A percentile compares a stretch with the other conserved stretches of the same genome.
Conservation (phyloP, 2,888 invertebrate species). For the Globia sparganii region DNA sequence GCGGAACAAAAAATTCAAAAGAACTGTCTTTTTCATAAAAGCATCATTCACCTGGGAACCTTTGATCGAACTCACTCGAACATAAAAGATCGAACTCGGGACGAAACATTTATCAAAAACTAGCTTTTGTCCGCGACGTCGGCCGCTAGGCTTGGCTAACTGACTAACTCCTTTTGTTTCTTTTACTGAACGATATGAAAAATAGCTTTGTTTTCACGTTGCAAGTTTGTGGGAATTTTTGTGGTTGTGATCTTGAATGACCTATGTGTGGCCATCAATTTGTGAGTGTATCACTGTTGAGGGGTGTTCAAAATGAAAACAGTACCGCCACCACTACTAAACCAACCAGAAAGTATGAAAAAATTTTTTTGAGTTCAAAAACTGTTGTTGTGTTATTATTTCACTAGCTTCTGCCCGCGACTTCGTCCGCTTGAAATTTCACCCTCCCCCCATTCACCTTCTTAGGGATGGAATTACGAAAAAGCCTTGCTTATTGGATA, state of each 20-base stretch:
- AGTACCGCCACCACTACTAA: too few species aligned
- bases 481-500: too few species aligned
- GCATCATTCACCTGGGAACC: slow-evolving; percentile 63
- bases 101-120: slow-evolving; percentile 61
- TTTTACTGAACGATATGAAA: slow-evolving; percentile 35
- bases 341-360: background rate
- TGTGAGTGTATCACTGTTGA: background rate
- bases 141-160: slow-evolving; percentile 35
- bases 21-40: slow-evolving; percentile 72
- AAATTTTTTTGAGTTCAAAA: background rate
- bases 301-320: background rate
- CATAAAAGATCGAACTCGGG: slow-evolving; percentile 73
- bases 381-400: background rate
- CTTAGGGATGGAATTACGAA: too few species aligned
- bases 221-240: background rate
- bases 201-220: slow-evolving; percentile 40
- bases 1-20: slow-evolving; percentile 73
- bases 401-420: too few species aligned
- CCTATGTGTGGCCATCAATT: background rate
- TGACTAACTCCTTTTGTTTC: slow-evolving; percentile 37
- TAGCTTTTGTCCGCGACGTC: slow-evolving; percentile 48
- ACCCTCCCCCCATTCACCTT: too few species aligned
- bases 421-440: too few species aligned
- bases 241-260: background rate
- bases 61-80: slow-evolving; percentile 71